phyloP scores from a whole-genome alignment of 2,888 invertebrate species.

The Polyommatus icarus region DNA sequence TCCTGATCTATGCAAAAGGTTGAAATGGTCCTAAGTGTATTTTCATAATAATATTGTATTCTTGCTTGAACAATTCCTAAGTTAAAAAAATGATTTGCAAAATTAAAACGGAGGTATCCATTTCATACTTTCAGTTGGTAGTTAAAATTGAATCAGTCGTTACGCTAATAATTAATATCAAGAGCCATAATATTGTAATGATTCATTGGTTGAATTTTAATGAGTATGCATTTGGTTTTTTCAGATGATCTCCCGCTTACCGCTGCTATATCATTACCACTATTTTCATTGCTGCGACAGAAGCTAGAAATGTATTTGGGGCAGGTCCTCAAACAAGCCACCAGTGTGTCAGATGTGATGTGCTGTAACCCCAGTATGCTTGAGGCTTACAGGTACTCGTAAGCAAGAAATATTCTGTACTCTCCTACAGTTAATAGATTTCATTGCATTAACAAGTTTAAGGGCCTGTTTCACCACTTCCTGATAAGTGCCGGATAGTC shows the following conservation, averaged over 20 bases:
- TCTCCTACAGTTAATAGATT: not conserved
- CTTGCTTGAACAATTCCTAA: too few relatives aligned
- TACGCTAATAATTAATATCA: too few relatives aligned
- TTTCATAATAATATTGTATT: too few relatives aligned
- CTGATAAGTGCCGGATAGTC: too few relatives aligned
- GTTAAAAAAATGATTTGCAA: too few relatives aligned
- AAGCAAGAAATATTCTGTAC: conserved; percentile 32
- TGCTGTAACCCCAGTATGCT: conserved; percentile 69
- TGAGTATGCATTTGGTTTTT: conserved; percentile 29
- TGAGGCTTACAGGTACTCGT: conserved; percentile 75
- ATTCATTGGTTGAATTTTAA: not conserved
- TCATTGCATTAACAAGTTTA: not conserved
- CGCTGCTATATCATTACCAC: conserved; percentile 65
- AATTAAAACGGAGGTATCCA: too few relatives aligned
- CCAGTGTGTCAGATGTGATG: conserved; percentile 72
- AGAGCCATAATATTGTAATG: too few relatives aligned
- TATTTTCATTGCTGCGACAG: conserved; percentile 63
- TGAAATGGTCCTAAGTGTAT: too few relatives aligned
- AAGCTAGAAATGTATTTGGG: conserved; percentile 63
- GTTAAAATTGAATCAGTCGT: too few relatives aligned
- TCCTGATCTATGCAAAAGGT: too few relatives aligned
- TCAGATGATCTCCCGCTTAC: conserved; percentile 73
- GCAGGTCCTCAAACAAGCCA: conserved; percentile 63
- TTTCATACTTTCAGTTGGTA: too few relatives aligned
- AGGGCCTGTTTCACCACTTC: too few relatives aligned